Evolutionary conservation across 2,888 invertebrate genomes (phyloP).

Genomic region (Cryptops parisi): DNA sequence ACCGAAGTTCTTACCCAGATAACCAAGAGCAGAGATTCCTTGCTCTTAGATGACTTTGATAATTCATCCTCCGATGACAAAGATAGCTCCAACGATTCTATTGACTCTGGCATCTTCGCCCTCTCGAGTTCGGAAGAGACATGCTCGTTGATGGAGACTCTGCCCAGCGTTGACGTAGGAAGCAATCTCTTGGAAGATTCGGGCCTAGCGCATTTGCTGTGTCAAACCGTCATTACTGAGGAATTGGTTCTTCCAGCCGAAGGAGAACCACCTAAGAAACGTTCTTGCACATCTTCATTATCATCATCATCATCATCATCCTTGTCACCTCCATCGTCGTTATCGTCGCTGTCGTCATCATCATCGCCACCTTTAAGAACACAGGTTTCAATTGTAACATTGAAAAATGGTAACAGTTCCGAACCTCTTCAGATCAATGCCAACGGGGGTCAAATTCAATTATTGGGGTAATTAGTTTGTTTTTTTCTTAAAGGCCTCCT

Average conservation of each 20-base stretch:
- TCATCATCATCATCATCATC: background rate
- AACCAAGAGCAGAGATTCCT: background rate
- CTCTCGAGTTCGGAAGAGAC: constrained; percentile 4
- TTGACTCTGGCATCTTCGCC: constrained; percentile 15
- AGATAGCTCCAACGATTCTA: constrained; percentile 16
- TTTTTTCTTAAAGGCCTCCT: too few relatives aligned
- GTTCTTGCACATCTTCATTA: background rate
- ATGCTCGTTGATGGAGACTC: background rate
- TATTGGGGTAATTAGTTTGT: background rate
- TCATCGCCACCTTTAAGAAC: too few relatives aligned
- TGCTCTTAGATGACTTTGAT: constrained; percentile 2
- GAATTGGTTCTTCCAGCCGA: background rate
- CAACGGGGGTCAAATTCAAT: background rate
- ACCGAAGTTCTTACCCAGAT: constrained; percentile 40
- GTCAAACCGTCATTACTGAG: constrained; percentile 8
- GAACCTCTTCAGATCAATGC: background rate
- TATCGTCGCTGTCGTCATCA: too few relatives aligned
- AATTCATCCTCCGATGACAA: constrained; percentile 11
- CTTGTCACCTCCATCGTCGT: too few relatives aligned
- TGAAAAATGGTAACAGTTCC: background rate
- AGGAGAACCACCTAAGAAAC: constrained; percentile 9
- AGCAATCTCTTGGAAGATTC: background rate
- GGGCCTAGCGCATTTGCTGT: constrained; percentile 5
- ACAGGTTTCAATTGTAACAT: background rate
- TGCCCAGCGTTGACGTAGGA: background rate